Conservation (phyloP, 2,888 invertebrate genomes). For the Euplexia lucipara region DNA sequence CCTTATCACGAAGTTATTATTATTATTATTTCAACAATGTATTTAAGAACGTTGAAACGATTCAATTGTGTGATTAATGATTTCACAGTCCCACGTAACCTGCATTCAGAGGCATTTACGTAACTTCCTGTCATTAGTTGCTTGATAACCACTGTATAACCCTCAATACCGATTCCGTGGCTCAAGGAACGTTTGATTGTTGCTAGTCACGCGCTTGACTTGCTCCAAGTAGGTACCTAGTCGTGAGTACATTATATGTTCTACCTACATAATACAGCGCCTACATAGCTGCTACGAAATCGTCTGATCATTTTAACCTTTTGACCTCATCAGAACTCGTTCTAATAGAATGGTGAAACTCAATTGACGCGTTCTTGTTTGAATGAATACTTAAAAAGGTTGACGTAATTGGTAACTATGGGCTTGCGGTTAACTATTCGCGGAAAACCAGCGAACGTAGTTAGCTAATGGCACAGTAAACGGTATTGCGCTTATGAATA, state of each 20-base stretch:
- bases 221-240: constrained; percentile 52
- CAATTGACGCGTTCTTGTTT: constrained; percentile 67
- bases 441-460: constrained; percentile 67
- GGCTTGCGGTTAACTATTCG: constrained; percentile 67
- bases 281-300: constrained; percentile 46
- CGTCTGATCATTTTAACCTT: constrained; percentile 74
- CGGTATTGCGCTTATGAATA: constrained; percentile 76
- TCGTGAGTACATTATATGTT: constrained; percentile 24
- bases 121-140: constrained; percentile 58
- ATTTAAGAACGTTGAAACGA: constrained; percentile 10
- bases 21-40: constrained; percentile 16
- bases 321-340: constrained; percentile 69
- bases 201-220: constrained; percentile 69
- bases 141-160: constrained; percentile 39
- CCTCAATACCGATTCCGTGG: constrained; percentile 57
- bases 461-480: constrained; percentile 69
- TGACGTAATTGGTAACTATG: constrained; percentile 62
- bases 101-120: constrained; percentile 41
- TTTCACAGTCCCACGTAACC: constrained; percentile 31
- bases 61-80: not conserved
- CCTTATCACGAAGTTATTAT: constrained; percentile 30
- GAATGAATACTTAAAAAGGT: constrained; percentile 57
- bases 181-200: constrained; percentile 67
- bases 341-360: constrained; percentile 61
- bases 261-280: constrained; percentile 37